Percentiles rank a stretch among this genome's conserved stretches.
phyloP scores from a whole-genome alignment of 1,140 invertebrate genomes.

The Eulimnadia texana region DNA sequence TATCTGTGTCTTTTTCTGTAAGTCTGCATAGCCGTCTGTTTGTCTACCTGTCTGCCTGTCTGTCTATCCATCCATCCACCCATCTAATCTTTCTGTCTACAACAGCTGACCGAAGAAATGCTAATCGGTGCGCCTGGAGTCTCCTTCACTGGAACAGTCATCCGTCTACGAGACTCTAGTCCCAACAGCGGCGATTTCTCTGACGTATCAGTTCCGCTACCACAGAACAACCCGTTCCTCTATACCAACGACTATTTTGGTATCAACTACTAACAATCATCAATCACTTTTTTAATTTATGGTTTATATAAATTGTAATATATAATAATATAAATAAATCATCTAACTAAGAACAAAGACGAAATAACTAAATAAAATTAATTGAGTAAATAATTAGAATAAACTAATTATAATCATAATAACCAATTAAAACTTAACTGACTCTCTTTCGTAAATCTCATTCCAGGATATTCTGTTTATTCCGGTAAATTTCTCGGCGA shows the following conservation, averaged over 20 bases:
- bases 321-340: too few species aligned
- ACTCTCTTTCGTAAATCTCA: too few species aligned
- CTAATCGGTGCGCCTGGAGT: neutral
- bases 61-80: neutral
- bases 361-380: too few species aligned
- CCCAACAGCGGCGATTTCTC: neutral
- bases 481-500: slow-evolving; percentile 33
- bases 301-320: too few species aligned
- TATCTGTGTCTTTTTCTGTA: neutral
- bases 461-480: slow-evolving; percentile 41
- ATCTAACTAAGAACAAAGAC: too few species aligned
- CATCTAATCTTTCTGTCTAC: neutral
- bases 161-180: neutral
- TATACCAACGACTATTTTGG: neutral
- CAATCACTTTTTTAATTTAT: too few species aligned
- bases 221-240: neutral
- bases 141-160: neutral
- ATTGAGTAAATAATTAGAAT: too few species aligned
- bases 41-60: neutral
- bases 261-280: too few species aligned
- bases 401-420: neutral
- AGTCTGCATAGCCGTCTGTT: neutral
- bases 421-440: too few species aligned
- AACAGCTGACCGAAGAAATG: neutral
- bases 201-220: neutral